Conservation (phyloP, 2,888 invertebrate genomes). For the Andricus curvator region DNA sequence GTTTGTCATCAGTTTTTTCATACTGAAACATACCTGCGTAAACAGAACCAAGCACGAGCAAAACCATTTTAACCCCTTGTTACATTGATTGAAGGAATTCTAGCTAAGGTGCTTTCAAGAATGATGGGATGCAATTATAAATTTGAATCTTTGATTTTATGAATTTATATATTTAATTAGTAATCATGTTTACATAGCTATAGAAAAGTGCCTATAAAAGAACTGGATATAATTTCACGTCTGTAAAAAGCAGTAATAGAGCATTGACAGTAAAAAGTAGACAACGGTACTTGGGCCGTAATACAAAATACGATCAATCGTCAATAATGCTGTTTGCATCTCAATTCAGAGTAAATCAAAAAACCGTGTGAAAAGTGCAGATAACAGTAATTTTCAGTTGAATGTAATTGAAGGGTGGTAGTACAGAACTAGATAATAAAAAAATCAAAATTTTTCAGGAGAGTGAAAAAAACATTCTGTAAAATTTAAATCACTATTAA, state of each 20-base stretch:
- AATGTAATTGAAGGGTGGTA: background rate
- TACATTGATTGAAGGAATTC: constrained; percentile 14
- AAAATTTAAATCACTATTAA: no score
- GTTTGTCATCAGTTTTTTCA: constrained; percentile 58
- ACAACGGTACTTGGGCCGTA: no score
- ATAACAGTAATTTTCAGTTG: background rate
- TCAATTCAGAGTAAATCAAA: background rate
- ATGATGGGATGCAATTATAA: background rate
- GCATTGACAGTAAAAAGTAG: no score
- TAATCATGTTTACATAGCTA: background rate
- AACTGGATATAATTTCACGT: no score
- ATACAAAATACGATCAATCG: background rate
- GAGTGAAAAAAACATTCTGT: no score
- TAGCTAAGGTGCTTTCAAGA: constrained; percentile 13
- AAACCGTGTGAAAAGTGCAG: background rate
- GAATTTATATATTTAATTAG: background rate
- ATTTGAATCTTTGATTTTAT: background rate
- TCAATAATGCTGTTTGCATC: background rate
- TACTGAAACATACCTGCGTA: constrained; percentile 73
- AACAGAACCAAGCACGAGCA: constrained; percentile 65
- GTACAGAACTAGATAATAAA: no score
- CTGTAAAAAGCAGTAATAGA: no score
- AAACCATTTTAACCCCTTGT: constrained; percentile 49
- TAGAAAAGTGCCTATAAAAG: no score
- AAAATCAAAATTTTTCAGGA: no score